Conservation (phyloP, 1,140 invertebrate genomes). For the Drosophila teissieri region DNA sequence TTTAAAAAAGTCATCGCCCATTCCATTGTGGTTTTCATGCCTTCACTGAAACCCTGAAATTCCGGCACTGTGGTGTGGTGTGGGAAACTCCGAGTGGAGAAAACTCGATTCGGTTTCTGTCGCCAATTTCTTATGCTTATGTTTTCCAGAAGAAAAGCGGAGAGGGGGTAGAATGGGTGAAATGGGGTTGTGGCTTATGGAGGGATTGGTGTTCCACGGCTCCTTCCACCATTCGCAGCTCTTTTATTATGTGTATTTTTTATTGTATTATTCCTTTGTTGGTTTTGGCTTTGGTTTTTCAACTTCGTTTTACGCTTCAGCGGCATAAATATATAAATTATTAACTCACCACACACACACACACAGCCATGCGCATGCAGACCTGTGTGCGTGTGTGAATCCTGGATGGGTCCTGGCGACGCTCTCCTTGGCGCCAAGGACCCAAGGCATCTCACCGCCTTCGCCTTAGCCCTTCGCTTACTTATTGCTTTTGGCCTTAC, state of each 20-base stretch:
- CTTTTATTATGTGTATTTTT: slow-evolving; percentile 81
- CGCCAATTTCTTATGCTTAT: slow-evolving; percentile 60
- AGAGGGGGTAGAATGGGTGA: not conserved
- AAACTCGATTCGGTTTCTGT: slow-evolving; percentile 66
- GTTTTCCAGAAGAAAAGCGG: not conserved
- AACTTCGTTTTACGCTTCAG: slow-evolving; percentile 82
- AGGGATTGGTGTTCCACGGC: slow-evolving; percentile 23
- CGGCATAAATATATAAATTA: slow-evolving; percentile 82
- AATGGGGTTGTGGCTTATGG: slow-evolving; percentile 23
- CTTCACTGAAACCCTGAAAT: not conserved
- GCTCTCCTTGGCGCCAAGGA: slow-evolving; percentile 46
- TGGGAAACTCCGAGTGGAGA: slow-evolving; percentile 2
- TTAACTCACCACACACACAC: slow-evolving; percentile 64
- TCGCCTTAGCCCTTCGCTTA: slow-evolving; percentile 51
- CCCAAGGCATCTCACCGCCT: slow-evolving; percentile 21
- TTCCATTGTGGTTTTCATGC: not conserved
- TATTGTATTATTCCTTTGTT: slow-evolving; percentile 79
- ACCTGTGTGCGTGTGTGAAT: not conserved
- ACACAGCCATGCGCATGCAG: slow-evolving; percentile 3
- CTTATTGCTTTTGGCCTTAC: slow-evolving; percentile 36
- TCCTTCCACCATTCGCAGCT: slow-evolving; percentile 43
- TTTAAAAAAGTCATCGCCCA: not conserved
- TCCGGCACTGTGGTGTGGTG: slow-evolving; percentile 8
- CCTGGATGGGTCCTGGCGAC: slow-evolving; percentile 24
- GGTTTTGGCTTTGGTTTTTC: slow-evolving; percentile 79